phyloP scores from a whole-genome alignment of 2,797 vertebrate species.

The Squalus acanthias region DNA sequence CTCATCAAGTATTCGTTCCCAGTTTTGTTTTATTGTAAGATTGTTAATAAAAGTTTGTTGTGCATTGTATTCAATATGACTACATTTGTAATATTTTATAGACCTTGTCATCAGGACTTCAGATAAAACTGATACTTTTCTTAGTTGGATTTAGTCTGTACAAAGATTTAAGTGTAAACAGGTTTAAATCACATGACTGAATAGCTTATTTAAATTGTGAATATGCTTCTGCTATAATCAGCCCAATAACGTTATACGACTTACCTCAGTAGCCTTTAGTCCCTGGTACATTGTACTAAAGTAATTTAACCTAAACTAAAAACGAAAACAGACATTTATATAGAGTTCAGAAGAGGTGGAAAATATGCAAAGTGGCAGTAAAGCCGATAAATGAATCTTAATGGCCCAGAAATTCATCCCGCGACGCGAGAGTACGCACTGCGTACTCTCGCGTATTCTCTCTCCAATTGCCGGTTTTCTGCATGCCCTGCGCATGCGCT shows the following conservation, averaged over 20 bases:
- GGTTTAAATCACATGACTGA: not conserved
- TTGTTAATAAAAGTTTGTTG: conserved; percentile 22
- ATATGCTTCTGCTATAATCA: not conserved
- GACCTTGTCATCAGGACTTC: not conserved
- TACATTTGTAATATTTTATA: conserved; percentile 31
- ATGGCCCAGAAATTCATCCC: too few species aligned
- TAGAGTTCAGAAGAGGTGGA: not conserved
- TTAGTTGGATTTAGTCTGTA: not conserved
- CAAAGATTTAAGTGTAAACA: not conserved
- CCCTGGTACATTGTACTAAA: not conserved
- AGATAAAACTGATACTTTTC: conserved; percentile 32
- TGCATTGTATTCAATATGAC: conserved; percentile 28
- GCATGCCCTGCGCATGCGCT: too few species aligned
- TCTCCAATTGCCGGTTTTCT: too few species aligned
- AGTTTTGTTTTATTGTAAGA: conserved; percentile 26
- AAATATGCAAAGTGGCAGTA: not conserved
- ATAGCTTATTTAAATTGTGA: not conserved
- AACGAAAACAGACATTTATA: not conserved
- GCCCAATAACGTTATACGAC: not conserved
- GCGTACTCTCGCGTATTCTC: too few species aligned
- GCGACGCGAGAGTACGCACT: too few species aligned
- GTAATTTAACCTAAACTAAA: not conserved
- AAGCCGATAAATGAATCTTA: not conserved
- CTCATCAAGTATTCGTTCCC: not conserved
- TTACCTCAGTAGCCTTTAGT: not conserved